Evolutionary conservation across 1,140 invertebrate species (phyloP), one percentile per base, ranked within the genome.

Genomic region (Lerema accius): DNA sequence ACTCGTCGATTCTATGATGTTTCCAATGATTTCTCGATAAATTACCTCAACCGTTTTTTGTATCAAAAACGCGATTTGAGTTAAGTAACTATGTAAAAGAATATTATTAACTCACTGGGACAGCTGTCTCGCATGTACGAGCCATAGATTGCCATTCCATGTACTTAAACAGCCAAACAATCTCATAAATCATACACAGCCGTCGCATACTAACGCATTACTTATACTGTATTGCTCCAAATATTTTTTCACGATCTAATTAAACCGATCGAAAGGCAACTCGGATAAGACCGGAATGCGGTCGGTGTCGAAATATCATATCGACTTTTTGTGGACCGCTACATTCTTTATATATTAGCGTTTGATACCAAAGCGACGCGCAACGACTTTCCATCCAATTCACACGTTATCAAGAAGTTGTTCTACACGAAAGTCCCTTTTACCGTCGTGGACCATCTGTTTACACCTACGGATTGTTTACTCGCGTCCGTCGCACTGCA

Each of bases 241-340:
- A 72, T 72, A 65, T 78, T 73, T 81, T 81, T 84, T 80, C 75
- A 82, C 78, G 76, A 81, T 84, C 75, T 80, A 81, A 84, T 84
- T 84, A 84, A 82, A 75, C 67, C 65, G 73, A 81, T 78, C 70
- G 79, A 79, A 84, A 81, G 78, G 58, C 73, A 72, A 76, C 60
- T 72, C 71, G 76, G 69, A 80, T 80, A 79, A 73, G 65, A 63
- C 40, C 45, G 77, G 80, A 85, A 85, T 83, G 78, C 78, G 79
- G 82, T 64, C 80, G 72, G 64, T 76, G 79, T 72, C 60, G 73
- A 75, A 80, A 82, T 76, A 79, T 83, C 78, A 77, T 82, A 78
- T 84, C 75, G 69, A 70, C 79, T 80, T 80, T 78, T 75, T 84
- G 71, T 79, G 63, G 71, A 73, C 51, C 70, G 55, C 65, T 65